These are phyloP conservation scores for Saguinus midas DNA, from an alignment of 2,113 vertebrate species.

Conservation along the genomic window DNA sequence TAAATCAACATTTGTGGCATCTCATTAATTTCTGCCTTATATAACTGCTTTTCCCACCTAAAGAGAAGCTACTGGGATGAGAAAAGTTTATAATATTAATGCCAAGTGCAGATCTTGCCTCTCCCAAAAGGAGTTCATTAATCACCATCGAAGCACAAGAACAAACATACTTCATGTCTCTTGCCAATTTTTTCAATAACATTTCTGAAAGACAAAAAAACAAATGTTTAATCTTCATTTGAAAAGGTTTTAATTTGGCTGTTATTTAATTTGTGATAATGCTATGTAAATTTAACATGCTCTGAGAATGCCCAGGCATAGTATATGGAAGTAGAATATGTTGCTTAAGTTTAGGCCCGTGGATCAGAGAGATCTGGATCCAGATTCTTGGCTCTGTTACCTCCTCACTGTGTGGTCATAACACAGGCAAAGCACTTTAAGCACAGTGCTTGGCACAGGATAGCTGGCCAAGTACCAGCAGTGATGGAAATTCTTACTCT, in stretches of 20 bases:
- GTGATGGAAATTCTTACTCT: not conserved
- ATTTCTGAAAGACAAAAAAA: constrained; percentile 76
- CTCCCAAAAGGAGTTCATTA: constrained; percentile 77
- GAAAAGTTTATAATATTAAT: constrained; percentile 61
- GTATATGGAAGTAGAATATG: not conserved
- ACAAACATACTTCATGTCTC: constrained; percentile 78
- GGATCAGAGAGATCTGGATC: not conserved
- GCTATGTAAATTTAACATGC: constrained; percentile 72
- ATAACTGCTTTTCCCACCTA: constrained; percentile 70
- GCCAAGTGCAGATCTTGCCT: constrained; percentile 62
- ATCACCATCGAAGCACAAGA: constrained; percentile 78
- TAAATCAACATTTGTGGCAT: constrained; percentile 66
- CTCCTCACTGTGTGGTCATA: not conserved
- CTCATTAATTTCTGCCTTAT: constrained; percentile 77
- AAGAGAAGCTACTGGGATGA: constrained; percentile 62
- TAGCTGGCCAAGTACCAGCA: not conserved
- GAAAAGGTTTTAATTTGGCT: constrained; percentile 79
- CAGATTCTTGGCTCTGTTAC: not conserved
- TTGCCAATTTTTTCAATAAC: constrained; percentile 76
- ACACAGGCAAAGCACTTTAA: not conserved
- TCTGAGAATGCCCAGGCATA: not conserved
- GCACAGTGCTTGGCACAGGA: not conserved
- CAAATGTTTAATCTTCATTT: constrained; percentile 64
- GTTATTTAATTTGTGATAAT: constrained; percentile 76
- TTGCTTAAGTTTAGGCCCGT: not conserved